Evolutionary conservation across 2,888 invertebrate species (phyloP).

Genomic region (Dione vanillae): DNA sequence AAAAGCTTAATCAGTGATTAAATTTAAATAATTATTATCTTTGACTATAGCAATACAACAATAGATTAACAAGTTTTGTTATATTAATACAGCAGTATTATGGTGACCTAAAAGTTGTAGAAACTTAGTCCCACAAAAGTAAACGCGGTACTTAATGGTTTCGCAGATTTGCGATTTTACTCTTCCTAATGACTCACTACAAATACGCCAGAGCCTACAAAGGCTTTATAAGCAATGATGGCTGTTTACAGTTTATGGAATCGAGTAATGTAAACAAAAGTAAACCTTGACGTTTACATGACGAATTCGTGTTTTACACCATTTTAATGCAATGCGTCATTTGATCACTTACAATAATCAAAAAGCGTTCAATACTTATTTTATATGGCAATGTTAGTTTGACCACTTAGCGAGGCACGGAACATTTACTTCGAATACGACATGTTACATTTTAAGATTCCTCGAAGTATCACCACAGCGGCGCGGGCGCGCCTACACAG

Average conservation of each 20-base stretch:
- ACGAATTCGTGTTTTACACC: conserved; percentile 57
- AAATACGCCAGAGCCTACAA: conserved; percentile 73
- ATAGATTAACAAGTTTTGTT: not conserved
- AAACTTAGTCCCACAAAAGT: conserved; percentile 44
- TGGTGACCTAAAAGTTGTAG: conserved; percentile 31
- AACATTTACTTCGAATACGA: conserved; percentile 64
- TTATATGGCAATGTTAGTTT: conserved; percentile 56
- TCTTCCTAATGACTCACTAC: conserved; percentile 71
- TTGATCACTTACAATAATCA: conserved; percentile 45
- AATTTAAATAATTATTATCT: not conserved
- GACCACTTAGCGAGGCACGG: conserved; percentile 69
- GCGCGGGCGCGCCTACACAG: conserved; percentile 64
- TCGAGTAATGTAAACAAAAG: conserved; percentile 71
- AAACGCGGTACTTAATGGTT: conserved; percentile 48
- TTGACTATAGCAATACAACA: not conserved
- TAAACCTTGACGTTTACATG: conserved; percentile 63
- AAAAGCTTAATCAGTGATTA: too few species aligned
- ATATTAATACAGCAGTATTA: conserved; percentile 17
- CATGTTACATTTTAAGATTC: conserved; percentile 71
- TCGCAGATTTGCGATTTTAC: conserved; percentile 61
- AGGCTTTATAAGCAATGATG: conserved; percentile 72
- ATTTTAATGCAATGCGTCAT: conserved; percentile 52
- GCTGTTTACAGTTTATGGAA: conserved; percentile 72
- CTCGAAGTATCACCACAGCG: conserved; percentile 71
- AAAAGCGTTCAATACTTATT: conserved; percentile 41